phyloP scores from a whole-genome alignment of 2,888 invertebrate genomes.

The Apotomis turbidana region DNA sequence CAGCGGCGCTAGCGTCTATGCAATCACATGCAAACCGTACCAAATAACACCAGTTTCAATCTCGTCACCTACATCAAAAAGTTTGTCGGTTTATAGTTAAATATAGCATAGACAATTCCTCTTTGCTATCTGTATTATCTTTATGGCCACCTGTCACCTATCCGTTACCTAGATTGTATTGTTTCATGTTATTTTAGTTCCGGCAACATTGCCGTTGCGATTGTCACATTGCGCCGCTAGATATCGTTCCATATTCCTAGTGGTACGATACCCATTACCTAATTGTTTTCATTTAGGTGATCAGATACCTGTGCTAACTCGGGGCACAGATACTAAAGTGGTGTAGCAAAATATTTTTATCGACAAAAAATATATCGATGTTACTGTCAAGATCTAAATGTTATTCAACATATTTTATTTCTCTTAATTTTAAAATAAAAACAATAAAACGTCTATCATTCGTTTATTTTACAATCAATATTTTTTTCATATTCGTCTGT shows the following conservation, averaged over 20 bases:
- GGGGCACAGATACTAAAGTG: too few relatives aligned
- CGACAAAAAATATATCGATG: too few relatives aligned
- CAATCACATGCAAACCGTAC: background rate
- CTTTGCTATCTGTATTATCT: slow-evolving; percentile 27
- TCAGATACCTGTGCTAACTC: too few relatives aligned
- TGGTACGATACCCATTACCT: too few relatives aligned
- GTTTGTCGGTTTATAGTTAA: slow-evolving; percentile 17
- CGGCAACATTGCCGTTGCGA: background rate
- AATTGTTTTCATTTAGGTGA: background rate
- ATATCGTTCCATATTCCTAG: background rate
- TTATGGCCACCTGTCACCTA: slow-evolving; percentile 35
- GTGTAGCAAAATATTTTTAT: too few relatives aligned
- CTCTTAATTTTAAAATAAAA: too few relatives aligned
- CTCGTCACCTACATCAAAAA: slow-evolving; percentile 1
- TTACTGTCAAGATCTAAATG: too few relatives aligned
- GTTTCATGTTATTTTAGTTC: slow-evolving; percentile 23
- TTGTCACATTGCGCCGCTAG: background rate
- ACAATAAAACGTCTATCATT: too few relatives aligned
- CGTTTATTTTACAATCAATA: too few relatives aligned
- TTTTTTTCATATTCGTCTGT: too few relatives aligned
- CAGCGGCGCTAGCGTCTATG: slow-evolving; percentile 5
- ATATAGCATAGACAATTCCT: slow-evolving; percentile 32
- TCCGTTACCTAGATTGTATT: background rate
- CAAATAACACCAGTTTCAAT: background rate
- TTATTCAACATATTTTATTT: too few relatives aligned